These are phyloP conservation scores for Xanthia icteritia DNA, from an alignment of 2,888 invertebrate species.

Conservation along the genomic window DNA sequence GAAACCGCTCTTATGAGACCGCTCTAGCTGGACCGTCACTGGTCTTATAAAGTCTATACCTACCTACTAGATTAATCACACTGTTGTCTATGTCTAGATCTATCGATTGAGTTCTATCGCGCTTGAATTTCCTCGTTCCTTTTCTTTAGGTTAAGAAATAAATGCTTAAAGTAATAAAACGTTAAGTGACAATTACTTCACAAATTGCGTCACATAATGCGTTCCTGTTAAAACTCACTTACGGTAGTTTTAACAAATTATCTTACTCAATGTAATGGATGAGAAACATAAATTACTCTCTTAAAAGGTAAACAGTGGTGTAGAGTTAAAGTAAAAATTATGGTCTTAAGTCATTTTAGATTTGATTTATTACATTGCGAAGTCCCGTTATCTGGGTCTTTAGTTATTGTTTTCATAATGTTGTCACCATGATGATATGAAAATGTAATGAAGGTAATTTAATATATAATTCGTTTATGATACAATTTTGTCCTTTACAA, in stretches of 20 bases:
- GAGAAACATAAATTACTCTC: constrained; percentile 35
- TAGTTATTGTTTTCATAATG: constrained; percentile 19
- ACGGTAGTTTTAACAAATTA: constrained; percentile 35
- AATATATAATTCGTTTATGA: not conserved
- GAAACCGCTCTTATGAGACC: not conserved
- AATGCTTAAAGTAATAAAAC: constrained; percentile 8
- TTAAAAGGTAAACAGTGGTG: constrained; percentile 38
- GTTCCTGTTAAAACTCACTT: constrained; percentile 23
- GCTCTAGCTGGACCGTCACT: not conserved
- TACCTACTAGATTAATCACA: not conserved
- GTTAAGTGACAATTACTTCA: constrained; percentile 39
- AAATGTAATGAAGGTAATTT: not conserved
- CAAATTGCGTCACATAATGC: constrained; percentile 27
- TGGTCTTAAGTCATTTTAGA: constrained; percentile 6
- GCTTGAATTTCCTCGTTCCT: not conserved
- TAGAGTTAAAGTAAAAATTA: constrained; percentile 13
- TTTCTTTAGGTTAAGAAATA: not conserved
- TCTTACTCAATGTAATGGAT: constrained; percentile 50
- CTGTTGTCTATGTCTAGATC: not conserved
- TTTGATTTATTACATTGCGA: constrained; percentile 21
- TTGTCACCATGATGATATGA: constrained; percentile 9
- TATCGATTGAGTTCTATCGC: not conserved
- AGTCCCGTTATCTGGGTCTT: constrained; percentile 4
- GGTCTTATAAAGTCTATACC: not conserved
- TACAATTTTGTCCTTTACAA: not conserved